phyloP scores from a whole-genome alignment of 92 coral and sea anemone genomes.

The Zoanthus sansibaricus region DNA sequence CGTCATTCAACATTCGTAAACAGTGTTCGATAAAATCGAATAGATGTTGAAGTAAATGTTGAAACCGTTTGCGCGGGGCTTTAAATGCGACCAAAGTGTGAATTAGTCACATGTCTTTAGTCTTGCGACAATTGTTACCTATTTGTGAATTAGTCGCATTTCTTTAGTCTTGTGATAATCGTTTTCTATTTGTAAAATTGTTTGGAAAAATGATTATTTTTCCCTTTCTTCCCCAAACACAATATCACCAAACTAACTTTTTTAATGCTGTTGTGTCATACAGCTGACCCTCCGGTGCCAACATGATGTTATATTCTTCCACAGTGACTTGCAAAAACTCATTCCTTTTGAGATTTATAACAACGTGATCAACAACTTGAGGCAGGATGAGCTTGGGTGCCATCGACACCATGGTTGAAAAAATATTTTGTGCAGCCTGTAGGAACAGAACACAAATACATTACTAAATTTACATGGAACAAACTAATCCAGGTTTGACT shows the following conservation, averaged over 20 bases:
- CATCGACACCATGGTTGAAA: constrained; percentile 62
- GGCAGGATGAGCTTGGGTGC: constrained; percentile 73
- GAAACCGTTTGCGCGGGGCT: no score
- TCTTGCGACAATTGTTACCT: no score
- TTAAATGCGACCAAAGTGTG: no score
- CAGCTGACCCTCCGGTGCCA: constrained; percentile 83
- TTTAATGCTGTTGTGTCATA: constrained; percentile 73
- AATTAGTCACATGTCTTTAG: no score
- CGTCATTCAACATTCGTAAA: no score
- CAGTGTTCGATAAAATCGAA: no score
- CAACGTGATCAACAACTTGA: constrained; percentile 65
- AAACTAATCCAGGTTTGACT: no score
- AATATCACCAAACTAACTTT: constrained; percentile 48
- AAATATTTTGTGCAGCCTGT: constrained; percentile 73
- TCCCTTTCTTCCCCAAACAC: neutral
- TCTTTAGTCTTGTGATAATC: no score
- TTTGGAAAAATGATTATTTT: no score
- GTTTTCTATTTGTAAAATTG: no score
- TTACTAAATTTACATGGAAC: neutral
- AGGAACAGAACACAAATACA: neutral
- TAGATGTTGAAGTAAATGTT: no score
- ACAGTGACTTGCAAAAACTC: constrained; percentile 73
- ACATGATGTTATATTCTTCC: constrained; percentile 85
- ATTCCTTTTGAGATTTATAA: constrained; percentile 47
- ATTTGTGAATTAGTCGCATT: no score